A percentile compares a stretch with the other conserved stretches of the same genome.
Evolutionary conservation across 37 sponge, comb jelly and placozoan genomes (phyloP).

Genomic region (Eunapius fragilis): DNA sequence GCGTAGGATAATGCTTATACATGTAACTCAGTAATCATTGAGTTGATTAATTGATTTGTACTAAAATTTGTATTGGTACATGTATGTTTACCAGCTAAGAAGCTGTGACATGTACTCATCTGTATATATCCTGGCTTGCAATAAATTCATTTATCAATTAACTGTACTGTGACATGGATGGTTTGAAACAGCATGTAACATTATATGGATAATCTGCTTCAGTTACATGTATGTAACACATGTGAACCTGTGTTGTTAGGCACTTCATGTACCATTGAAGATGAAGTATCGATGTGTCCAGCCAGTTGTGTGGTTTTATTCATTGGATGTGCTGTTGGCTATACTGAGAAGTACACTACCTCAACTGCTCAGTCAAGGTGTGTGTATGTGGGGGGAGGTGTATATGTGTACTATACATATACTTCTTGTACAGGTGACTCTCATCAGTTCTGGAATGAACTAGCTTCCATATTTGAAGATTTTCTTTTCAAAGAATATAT

Average conservation of each 20-base stretch:
- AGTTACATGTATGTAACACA: neutral
- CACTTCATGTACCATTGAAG: slow-evolving; percentile 52
- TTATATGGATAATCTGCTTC: too few species aligned
- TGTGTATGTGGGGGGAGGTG: neutral
- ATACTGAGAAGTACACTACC: slow-evolving; percentile 45
- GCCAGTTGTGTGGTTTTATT: slow-evolving; percentile 49
- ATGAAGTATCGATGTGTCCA: slow-evolving; percentile 54
- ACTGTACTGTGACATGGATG: too few species aligned
- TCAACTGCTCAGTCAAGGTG: slow-evolving; percentile 12
- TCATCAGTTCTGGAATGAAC: slow-evolving; percentile 65
- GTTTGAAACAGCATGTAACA: too few species aligned
- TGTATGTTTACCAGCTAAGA: too few species aligned
- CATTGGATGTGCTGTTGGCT: slow-evolving; percentile 37
- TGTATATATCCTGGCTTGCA: too few species aligned
- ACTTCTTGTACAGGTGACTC: neutral
- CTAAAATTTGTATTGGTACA: too few species aligned
- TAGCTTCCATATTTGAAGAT: slow-evolving; percentile 62
- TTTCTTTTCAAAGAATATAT: slow-evolving; percentile 67
- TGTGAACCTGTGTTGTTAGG: slow-evolving; percentile 12
- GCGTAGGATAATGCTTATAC: too few species aligned
- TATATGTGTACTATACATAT: neutral
- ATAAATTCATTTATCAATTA: too few species aligned
- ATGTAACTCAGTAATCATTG: too few species aligned
- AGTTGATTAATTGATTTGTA: too few species aligned
- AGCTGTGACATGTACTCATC: too few species aligned